These are phyloP conservation scores for Leucoma salicis DNA, from an alignment of 2,888 invertebrate genomes.

Conservation along the genomic window DNA sequence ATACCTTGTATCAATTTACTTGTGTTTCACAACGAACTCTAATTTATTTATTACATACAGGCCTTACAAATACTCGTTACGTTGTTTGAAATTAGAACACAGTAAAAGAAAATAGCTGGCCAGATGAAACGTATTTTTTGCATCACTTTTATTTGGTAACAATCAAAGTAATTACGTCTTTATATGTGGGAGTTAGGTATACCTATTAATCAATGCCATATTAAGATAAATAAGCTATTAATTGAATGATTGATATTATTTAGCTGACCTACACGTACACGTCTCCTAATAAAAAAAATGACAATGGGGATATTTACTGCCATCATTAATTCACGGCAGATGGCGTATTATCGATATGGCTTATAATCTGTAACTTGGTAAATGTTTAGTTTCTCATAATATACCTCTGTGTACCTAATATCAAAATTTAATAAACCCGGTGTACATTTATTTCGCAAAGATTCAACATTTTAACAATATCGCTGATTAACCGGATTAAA, in stretches of 20 bases:
- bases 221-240: conserved; percentile 25
- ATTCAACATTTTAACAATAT: too few relatives aligned
- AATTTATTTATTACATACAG: not conserved
- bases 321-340: too few relatives aligned
- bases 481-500: too few relatives aligned
- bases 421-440: too few relatives aligned
- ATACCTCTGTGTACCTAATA: too few relatives aligned
- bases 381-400: too few relatives aligned
- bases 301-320: too few relatives aligned
- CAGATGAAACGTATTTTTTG: not conserved
- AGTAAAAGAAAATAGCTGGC: not conserved
- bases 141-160: conserved; percentile 7
- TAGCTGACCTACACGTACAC: not conserved
- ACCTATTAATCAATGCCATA: conserved; percentile 31
- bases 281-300: not conserved
- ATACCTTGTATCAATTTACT: conserved; percentile 14
- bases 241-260: conserved; percentile 10
- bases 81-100: conserved; percentile 5
- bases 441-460: too few relatives aligned
- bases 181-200: conserved; percentile 18
- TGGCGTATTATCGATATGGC: too few relatives aligned
- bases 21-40: conserved; percentile 3
- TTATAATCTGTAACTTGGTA: too few relatives aligned
- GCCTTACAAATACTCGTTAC: conserved; percentile 2
- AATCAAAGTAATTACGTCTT: conserved; percentile 17